Base-by-base conservation (phyloP, 2,113 vertebrate genomes). In the Glaucomys volans region DNA sequence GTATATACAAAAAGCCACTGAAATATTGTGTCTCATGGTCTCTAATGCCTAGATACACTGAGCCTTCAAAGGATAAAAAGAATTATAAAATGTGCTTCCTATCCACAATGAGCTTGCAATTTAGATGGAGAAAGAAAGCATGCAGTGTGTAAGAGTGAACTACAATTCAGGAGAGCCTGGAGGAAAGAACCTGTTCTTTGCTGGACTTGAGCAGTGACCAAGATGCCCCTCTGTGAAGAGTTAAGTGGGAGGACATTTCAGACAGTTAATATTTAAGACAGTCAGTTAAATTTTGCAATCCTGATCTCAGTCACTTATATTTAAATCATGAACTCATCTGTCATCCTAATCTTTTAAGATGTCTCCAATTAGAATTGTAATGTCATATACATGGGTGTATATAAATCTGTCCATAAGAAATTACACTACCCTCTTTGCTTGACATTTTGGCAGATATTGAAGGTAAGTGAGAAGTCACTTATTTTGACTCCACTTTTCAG, bases 301-400 rank as follows among this genome's bases (percentile, higher is more conserved):
- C 0, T 95, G 87, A 44, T 86, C 35, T 72, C 59, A 91, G 26
- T 84, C 44, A 66, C 37, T 75, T 87, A 85, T 92, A 20, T 54
- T 96, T 97, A 87, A 97, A 83, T 88, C 24, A 88, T 94, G 82
- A 91, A 52, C n/a, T 79, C 54, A 88, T 95, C 90, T 90, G 22
- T 94, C 92, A 82, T 90, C 40, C 18, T 96, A 84, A 85, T 87
- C 30, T 81, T 77, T 85, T 85, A 80, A 80, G 76, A 85, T 13
- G 2, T 32, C 72, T 74, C 30, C 13, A 69, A 75, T 74, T 91
- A 66, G 64, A 75, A 81, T 86, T 77, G 2, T 44, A 91, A 83
- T 77, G 79, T n/a, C 47, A 71, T 47, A 76, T 42, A 40, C 35
- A 84, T 44, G 37, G 7, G 35, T 82, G 2, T 72, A 62, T 72